phyloP scores from a whole-genome alignment of 2,888 invertebrate genomes.

The Galeruca laticollis region DNA sequence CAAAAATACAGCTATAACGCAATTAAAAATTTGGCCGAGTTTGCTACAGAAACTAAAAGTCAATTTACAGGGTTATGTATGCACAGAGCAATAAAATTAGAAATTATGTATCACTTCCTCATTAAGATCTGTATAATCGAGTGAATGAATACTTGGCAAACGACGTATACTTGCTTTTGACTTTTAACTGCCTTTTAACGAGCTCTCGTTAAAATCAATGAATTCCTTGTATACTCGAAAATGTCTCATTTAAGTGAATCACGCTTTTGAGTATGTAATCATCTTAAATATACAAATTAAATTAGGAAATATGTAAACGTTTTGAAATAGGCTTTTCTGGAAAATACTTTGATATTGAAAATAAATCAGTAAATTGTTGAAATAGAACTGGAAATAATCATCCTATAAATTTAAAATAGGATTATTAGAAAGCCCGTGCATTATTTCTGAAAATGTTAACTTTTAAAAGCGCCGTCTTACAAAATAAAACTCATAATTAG shows the following conservation, averaged over 20 bases:
- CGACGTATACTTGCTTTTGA: background rate
- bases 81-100: background rate
- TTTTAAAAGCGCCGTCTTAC: no score
- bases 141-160: slow-evolving; percentile 13
- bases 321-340: background rate
- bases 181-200: slow-evolving; percentile 17
- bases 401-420: no score
- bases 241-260: slow-evolving; percentile 9
- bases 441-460: no score
- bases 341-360: no score
- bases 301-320: background rate
- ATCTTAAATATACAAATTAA: background rate
- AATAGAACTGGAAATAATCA: no score
- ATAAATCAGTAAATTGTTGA: no score
- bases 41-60: background rate
- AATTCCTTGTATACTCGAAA: slow-evolving; percentile 7
- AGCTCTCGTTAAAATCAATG: slow-evolving; percentile 15
- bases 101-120: slow-evolving; percentile 10
- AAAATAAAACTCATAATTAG: no score
- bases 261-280: background rate
- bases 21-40: no score
- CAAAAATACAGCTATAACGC: no score
- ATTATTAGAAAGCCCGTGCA: no score
- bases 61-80: background rate
- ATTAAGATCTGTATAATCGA: slow-evolving; percentile 14